Evolutionary conservation across 30 jellyfish, hydroid and myxozoan species (phyloP).

Genomic region (Hydractinia symbiolongicarpus): DNA sequence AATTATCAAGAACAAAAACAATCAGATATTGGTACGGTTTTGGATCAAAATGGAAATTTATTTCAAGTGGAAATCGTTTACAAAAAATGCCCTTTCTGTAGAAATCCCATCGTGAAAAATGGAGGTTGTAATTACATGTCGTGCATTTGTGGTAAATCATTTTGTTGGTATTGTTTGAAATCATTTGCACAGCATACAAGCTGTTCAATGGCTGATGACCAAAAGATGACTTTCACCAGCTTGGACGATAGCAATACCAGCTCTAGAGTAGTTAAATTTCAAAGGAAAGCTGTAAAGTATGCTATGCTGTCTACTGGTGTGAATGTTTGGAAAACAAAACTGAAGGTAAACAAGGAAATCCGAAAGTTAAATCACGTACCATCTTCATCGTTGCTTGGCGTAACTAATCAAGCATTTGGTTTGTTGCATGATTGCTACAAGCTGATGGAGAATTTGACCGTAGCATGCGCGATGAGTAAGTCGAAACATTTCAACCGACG

Average conservation of each 20-base stretch:
- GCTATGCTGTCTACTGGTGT: background rate
- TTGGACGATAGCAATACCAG: background rate
- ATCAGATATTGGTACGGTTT: background rate
- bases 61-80: background rate
- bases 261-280: background rate
- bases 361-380: background rate
- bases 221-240: background rate
- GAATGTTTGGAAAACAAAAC: background rate
- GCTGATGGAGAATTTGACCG: background rate
- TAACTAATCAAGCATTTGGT: background rate
- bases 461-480: background rate
- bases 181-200: background rate
- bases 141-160: background rate
- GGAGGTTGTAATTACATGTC: conserved; percentile 5
- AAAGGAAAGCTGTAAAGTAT: background rate
- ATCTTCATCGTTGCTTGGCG: background rate
- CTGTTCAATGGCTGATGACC: background rate
- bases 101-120: background rate
- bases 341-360: background rate
- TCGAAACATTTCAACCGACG: background rate
- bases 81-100: background rate
- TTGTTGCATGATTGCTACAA: conserved; percentile 2
- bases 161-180: background rate
- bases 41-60: conserved; percentile 2
- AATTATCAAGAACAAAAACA: background rate